Percentiles rank a stretch among this genome's conserved stretches.
These are phyloP conservation scores for Eudemis profundana DNA, from an alignment of 2,888 invertebrate genomes.

Conservation along the genomic window DNA sequence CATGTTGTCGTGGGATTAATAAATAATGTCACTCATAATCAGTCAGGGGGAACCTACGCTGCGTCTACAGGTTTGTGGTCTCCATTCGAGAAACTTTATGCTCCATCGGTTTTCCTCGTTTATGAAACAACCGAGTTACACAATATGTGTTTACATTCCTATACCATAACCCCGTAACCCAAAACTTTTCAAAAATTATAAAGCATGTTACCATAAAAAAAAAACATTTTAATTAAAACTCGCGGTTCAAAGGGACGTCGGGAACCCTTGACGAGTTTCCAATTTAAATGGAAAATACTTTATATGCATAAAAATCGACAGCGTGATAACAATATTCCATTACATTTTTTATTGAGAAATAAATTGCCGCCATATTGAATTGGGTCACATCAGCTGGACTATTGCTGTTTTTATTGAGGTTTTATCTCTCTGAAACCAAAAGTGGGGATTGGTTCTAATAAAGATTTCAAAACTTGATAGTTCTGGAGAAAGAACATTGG, in stretches of 20 bases:
- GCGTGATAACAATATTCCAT: conserved; percentile 39
- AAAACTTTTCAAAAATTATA: conserved; percentile 6
- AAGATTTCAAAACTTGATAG: too few relatives aligned
- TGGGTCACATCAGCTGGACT: conserved; percentile 1
- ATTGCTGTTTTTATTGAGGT: not conserved
- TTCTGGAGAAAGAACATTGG: too few relatives aligned
- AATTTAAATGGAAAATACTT: conserved; percentile 70
- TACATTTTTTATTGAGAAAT: conserved; percentile 30
- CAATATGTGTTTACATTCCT: too few relatives aligned
- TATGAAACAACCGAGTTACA: not conserved
- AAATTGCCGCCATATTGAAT: conserved; percentile 12
- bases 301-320: conserved; percentile 60
- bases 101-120: too few relatives aligned
- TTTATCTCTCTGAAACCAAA: too few relatives aligned
- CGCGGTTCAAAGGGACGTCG: conserved; percentile 38
- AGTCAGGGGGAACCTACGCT: too few relatives aligned
- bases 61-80: too few relatives aligned
- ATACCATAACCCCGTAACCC: conserved; percentile 1
- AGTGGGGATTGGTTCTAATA: too few relatives aligned
- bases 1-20: too few relatives aligned
- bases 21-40: too few relatives aligned
- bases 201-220: conserved; percentile 12
- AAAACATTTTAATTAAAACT: conserved; percentile 47
- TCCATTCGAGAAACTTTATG: too few relatives aligned
- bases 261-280: conserved; percentile 48